Conservation (phyloP, 2,113 vertebrate genomes). For the Apeltes quadracus region DNA sequence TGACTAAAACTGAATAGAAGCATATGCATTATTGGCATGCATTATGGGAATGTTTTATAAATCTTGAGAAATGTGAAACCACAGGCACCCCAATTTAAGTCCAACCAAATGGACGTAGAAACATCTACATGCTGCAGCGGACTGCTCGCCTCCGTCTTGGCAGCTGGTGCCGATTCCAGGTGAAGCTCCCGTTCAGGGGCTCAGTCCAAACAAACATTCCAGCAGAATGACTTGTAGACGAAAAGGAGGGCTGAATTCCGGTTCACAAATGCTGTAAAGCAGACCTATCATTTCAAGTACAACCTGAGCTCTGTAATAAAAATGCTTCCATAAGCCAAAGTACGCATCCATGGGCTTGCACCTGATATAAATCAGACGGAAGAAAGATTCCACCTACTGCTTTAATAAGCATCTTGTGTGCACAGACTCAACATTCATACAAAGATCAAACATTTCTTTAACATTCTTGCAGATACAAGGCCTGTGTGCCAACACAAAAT, state of each 20-base stretch:
- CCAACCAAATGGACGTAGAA: not conserved
- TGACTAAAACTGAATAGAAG: not conserved
- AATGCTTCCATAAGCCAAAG: constrained; percentile 72
- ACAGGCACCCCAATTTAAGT: not conserved
- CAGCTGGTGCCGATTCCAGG: constrained; percentile 53
- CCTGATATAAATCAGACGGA: constrained; percentile 79
- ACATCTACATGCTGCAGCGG: constrained; percentile 49
- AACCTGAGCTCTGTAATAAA: constrained; percentile 78
- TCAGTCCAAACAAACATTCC: constrained; percentile 74
- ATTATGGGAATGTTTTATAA: not conserved
- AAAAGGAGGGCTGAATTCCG: constrained; percentile 59
- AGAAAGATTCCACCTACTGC: constrained; percentile 70
- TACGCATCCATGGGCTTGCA: constrained; percentile 67
- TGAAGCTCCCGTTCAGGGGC: constrained; percentile 45
- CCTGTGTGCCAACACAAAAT: constrained; percentile 70
- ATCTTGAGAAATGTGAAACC: not conserved
- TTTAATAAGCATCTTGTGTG: constrained; percentile 76
- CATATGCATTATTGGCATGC: not conserved
- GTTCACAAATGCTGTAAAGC: constrained; percentile 59
- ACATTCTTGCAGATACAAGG: constrained; percentile 64
- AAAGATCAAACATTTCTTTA: constrained; percentile 75
- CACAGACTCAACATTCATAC: constrained; percentile 40
- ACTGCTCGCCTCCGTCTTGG: constrained; percentile 47
- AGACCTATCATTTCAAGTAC: constrained; percentile 76
- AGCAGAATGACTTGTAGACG: constrained; percentile 64